Base-by-base conservation (phyloP, 2,113 vertebrate species). In the Rhabdornis inornatus region DNA sequence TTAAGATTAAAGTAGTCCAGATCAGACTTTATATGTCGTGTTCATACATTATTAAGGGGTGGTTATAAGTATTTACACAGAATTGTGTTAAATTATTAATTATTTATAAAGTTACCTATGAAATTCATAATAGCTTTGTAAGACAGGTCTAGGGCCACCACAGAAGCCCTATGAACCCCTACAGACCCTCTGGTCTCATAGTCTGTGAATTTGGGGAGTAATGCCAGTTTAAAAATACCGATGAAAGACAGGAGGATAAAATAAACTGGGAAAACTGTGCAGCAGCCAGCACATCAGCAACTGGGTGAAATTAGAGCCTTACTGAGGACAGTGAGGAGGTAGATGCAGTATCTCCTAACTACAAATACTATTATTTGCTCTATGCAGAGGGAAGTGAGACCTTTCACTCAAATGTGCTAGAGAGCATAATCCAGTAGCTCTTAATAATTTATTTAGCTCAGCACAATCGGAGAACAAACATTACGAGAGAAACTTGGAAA, bases 361-460 rank as follows among this genome's bases (percentile, higher is more conserved):
- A 60, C 39, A 83, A 52, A 70, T 56, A 23, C 7, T 77, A 11
- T 56, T 89, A 35, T 53, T 75, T 94, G 27, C 13, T 70, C 13
- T 84, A 8, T 3, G 9, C 5, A 25, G 17, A 79, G 30, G 33
- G 37, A 77, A 70, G 10, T 18, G 30, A 88, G 15, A 7, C 10
- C 55, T 90, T 83, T 80, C 42, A 30, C n/a, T 87, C 33, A 39
- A 30, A 25, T 45, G 15, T 23, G 64, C 7, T 44, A 74, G 18
- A 71, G 35, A 89, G 60, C 45, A 49, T 33, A 49, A 68, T 37
- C 28, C 35, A 68, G 30, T 72, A 8, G 13, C 42, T 91, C 31
- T 87, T 83, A 85, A 66, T 84, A 91, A 85, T 94, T 91, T 78
- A 81, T 91, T 88, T 85, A 79, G 25, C 39, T 85, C 78, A 53